Percentiles rank a stretch among this genome's conserved stretches.
phyloP scores from a whole-genome alignment of 2,797 vertebrate genomes.

The Cryptoprocta ferox region DNA sequence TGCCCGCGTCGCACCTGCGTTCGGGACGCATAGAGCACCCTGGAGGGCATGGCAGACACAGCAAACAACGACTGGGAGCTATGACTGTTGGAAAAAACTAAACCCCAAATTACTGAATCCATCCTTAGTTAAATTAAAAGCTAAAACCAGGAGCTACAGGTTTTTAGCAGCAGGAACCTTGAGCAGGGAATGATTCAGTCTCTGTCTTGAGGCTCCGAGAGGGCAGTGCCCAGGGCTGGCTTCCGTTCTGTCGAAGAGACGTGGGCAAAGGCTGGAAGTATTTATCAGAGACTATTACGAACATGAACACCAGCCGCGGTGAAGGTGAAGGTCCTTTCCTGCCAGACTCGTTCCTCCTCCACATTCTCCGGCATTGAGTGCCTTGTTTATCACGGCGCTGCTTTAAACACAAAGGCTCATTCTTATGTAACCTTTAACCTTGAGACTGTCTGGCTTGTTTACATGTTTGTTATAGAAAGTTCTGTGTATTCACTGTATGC shows the following conservation, averaged over 20 bases:
- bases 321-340: background rate
- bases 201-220: background rate
- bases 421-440: background rate
- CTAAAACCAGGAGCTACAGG: background rate
- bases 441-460: background rate
- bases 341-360: rapidly evolving
- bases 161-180: background rate
- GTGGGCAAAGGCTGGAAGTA: background rate
- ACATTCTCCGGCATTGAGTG: rapidly evolving
- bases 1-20: too few relatives aligned
- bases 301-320: rapidly evolving
- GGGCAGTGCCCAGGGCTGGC: background rate
- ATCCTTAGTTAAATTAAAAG: constrained; percentile 14
- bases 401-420: background rate
- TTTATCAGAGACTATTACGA: background rate
- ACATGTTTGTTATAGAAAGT: background rate
- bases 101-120: background rate
- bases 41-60: background rate
- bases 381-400: rapidly evolving
- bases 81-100: background rate
- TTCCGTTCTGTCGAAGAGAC: background rate
- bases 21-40: background rate
- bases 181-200: background rate
- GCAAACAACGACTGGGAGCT: background rate
- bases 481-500: background rate